A percentile compares a stretch with the other conserved stretches of the same genome.
phyloP scores from a whole-genome alignment of 2,797 vertebrate species.

The Myotis pilosus region DNA sequence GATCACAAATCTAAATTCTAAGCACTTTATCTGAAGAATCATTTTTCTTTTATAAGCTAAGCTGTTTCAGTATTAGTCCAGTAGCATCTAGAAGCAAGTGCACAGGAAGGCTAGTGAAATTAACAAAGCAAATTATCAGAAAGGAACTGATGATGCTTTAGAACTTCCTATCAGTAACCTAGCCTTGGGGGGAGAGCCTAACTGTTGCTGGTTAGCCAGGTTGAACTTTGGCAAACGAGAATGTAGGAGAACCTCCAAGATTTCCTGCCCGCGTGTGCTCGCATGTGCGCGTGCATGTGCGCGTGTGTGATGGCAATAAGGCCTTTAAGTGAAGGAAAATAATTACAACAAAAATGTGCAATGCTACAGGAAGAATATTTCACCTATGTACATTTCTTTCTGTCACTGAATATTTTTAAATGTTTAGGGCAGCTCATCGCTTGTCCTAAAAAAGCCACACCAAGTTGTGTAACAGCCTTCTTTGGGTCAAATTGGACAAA shows the following conservation, averaged over 20 bases:
- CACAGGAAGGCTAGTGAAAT: slow-evolving; percentile 11
- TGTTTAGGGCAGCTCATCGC: not conserved
- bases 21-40: slow-evolving; percentile 69
- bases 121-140: slow-evolving; percentile 37
- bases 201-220: not conserved
- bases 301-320: not conserved
- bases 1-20: slow-evolving; percentile 77
- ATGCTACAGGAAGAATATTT: not conserved
- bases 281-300: no score
- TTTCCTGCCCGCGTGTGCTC: not conserved
- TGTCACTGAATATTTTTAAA: not conserved
- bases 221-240: not conserved
- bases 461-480: not conserved
- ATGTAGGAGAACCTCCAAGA: not conserved
- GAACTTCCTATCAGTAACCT: not conserved
- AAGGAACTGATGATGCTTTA: not conserved
- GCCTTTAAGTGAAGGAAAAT: not conserved
- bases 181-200: not conserved
- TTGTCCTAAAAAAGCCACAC: slow-evolving; percentile 4
- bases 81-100: not conserved
- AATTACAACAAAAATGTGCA: not conserved
- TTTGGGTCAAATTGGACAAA: not conserved
- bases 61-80: slow-evolving; percentile 1
- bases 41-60: slow-evolving; percentile 73
- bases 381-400: not conserved